A percentile compares a stretch with the other conserved stretches of the same genome.
phyloP scores from a whole-genome alignment of 2,113 vertebrate species.

The Trematomus loennbergii region DNA sequence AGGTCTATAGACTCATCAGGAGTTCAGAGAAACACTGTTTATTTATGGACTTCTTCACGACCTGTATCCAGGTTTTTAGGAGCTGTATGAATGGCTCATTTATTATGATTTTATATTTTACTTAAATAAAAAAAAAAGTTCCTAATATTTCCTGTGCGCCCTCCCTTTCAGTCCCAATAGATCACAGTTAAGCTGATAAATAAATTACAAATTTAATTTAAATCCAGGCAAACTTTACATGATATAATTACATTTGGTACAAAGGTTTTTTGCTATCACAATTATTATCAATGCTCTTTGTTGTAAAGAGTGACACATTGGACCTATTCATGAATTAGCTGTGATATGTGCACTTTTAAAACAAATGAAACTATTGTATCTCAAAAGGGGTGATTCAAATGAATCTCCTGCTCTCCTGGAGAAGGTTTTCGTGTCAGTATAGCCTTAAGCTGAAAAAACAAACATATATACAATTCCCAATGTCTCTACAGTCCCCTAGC shows the following conservation, averaged over 20 bases:
- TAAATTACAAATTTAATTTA: neutral
- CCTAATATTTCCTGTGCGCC: neutral
- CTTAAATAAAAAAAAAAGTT: neutral
- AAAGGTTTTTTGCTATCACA: neutral
- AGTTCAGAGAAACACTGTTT: neutral
- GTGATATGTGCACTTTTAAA: neutral
- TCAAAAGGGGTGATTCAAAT: neutral
- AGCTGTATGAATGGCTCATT: neutral
- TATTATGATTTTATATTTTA: neutral
- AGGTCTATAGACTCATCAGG: neutral
- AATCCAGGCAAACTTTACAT: neutral
- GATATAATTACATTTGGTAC: neutral
- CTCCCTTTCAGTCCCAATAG: neutral
- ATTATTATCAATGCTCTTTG: neutral
- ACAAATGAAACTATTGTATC: neutral
- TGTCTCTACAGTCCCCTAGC: too few species aligned
- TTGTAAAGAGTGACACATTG: neutral
- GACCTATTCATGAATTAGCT: neutral
- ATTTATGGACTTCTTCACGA: too few species aligned
- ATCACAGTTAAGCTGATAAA: too few species aligned
- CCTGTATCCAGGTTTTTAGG: neutral
- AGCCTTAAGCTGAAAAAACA: neutral
- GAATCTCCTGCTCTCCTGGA: neutral
- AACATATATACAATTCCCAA: neutral
- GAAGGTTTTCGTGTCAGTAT: neutral